Conservation (phyloP, 64 coral and sea anemone genomes). For the Actinia tenebrosa region DNA sequence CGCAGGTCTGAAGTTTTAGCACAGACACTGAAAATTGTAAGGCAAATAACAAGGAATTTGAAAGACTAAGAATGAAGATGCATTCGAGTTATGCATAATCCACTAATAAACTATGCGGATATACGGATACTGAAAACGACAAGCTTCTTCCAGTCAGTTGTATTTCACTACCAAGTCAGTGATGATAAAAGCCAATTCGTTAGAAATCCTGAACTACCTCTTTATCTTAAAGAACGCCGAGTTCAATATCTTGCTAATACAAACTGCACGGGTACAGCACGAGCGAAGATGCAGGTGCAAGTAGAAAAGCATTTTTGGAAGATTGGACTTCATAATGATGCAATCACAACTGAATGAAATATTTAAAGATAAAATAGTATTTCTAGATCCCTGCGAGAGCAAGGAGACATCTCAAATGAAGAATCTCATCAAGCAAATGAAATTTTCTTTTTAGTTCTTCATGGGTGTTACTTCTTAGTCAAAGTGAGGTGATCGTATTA, state of each 20-base stretch:
- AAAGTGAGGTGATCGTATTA: not conserved
- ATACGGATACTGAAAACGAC: not conserved
- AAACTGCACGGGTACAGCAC: not conserved
- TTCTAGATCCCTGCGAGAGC: not conserved
- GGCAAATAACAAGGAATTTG: too few species aligned
- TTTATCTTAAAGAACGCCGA: not conserved
- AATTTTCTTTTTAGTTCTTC: not conserved
- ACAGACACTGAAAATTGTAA: not conserved
- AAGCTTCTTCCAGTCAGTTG: not conserved
- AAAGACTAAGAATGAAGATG: not conserved
- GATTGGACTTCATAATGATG: not conserved
- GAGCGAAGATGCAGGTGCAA: not conserved
- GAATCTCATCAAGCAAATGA: not conserved
- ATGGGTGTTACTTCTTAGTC: not conserved
- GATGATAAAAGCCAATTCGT: not conserved
- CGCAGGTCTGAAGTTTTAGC: not conserved
- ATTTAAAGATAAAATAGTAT: not conserved
- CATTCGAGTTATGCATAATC: not conserved
- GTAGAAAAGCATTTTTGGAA: not conserved
- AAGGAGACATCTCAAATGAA: not conserved
- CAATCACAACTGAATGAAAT: not conserved
- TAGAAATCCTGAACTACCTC: not conserved
- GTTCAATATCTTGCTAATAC: not conserved
- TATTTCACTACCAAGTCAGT: not conserved
- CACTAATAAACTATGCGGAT: not conserved